Conservation (phyloP, 2,797 vertebrate genomes). For the Phaenicophaeus curvirostris region DNA sequence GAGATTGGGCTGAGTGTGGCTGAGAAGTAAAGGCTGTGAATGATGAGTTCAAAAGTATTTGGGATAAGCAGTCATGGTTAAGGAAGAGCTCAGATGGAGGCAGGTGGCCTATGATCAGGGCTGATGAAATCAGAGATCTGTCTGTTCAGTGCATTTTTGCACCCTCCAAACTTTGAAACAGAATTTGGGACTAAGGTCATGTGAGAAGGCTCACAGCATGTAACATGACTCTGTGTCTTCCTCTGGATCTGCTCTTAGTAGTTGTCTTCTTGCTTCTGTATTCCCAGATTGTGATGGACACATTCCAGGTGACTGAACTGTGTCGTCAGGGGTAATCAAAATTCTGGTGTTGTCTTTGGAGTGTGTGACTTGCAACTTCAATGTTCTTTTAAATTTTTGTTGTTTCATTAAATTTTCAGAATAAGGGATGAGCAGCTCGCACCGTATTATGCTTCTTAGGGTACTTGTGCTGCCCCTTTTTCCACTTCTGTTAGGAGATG, state of each 20-base stretch:
- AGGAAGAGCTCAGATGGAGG: neutral
- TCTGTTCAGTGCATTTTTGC: neutral
- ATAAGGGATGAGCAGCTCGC: neutral
- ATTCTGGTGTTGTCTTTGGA: neutral
- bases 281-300: neutral
- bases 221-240: neutral
- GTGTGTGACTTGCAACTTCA: neutral
- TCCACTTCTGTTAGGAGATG: neutral
- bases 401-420: neutral
- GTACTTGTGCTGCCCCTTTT: neutral
- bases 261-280: neutral
- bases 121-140: neutral
- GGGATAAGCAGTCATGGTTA: neutral
- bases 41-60: neutral
- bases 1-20: neutral
- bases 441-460: neutral
- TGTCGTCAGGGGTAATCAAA: neutral
- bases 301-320: neutral
- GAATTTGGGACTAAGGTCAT: neutral
- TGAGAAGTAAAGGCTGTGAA: neutral
- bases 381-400: neutral
- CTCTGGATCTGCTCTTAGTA: rapidly evolving
- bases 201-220: neutral
- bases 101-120: neutral
- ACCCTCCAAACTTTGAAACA: neutral